Base-by-base conservation (phyloP, 2,888 invertebrate genomes). In the Tetanocera ferruginea region DNA sequence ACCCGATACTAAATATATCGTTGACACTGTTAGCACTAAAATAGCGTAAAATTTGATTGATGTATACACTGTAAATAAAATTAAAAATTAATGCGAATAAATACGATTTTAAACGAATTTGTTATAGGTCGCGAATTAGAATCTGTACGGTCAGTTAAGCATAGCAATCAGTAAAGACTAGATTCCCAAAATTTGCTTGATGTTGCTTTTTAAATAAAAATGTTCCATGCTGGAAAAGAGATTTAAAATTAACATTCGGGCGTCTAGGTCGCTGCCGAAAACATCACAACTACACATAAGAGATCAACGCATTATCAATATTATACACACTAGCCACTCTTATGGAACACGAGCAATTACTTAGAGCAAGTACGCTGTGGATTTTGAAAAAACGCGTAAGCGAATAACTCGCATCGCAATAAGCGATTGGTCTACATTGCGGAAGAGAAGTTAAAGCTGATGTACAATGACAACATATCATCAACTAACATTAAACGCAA, bases 1-100 rank as follows among this genome's bases (percentile, higher is more conserved):
- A 28, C 25, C 19, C 55, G 55, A 19, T 23, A 31, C 57, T 17
- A 43, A 2, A n/a, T 23, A 60, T 43, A 3, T 43, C 14, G 57
- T 28, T 17, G 19, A 55, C 57, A 25, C 25, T 31, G 72, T 23
- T 19, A 70, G 28, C 34, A 69, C 43, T 5, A 67, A n/a, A n/a
- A 74, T 19, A 51, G 43, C 19, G 2, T 74, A 3, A 23, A 72
- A 11, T 66, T 52, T 9, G n/a, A 9, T 64, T 17, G 23, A 37
- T 0, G 49, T 72, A 37, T 23, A 70, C 74, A 70, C 78, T 78
- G 78, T 31, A 23, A 57, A 73, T 17, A 34, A 14, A 43, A 69
- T n/a, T 31, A 55, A 43, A 43, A 43, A 23, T 55, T 19, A n/a
- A 55, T n/a, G 23, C n/a, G 6, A 23, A 55, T 55, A 23, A 55